phyloP scores from a whole-genome alignment of 1,140 invertebrate species.

The Oedothorax gibbosus region DNA sequence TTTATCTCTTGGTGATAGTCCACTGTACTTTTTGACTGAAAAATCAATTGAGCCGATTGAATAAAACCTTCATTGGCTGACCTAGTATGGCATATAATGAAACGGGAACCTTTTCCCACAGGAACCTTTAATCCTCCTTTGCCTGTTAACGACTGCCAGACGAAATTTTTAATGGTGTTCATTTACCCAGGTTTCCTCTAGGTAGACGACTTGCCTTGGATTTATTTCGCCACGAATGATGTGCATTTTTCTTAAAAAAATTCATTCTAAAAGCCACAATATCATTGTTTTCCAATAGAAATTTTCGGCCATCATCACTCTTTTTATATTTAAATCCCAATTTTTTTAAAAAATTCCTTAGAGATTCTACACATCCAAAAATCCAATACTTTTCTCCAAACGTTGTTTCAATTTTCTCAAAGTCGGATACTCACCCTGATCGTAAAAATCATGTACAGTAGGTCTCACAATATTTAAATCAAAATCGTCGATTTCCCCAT shows the following conservation, averaged over 20 bases:
- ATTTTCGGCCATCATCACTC: not conserved
- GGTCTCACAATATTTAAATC: no score
- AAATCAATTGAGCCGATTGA: not conserved
- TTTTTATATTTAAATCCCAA: not conserved
- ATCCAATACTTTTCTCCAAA: not conserved
- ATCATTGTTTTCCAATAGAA: conserved; percentile 16
- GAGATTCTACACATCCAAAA: not conserved
- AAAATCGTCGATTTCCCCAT: no score
- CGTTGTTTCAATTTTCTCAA: not conserved
- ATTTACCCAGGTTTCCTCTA: conserved; percentile 22
- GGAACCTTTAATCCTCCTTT: conserved; percentile 8
- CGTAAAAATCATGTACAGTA: no score
- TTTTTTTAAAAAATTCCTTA: conserved; percentile 12
- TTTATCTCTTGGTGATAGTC: conserved; percentile 22
- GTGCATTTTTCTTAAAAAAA: conserved; percentile 26
- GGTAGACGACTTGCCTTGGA: not conserved
- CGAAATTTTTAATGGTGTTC: not conserved
- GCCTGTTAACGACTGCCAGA: no score
- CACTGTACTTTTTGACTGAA: not conserved
- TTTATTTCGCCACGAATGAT: not conserved
- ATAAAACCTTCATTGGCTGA: not conserved
- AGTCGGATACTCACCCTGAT: conserved; percentile 13
- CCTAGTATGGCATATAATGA: no score
- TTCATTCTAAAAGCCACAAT: not conserved
- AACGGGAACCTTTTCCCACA: conserved; percentile 6